These are phyloP conservation scores for Drosophila kanekoi DNA, from an alignment of 2,888 invertebrate genomes.

Conservation along the genomic window DNA sequence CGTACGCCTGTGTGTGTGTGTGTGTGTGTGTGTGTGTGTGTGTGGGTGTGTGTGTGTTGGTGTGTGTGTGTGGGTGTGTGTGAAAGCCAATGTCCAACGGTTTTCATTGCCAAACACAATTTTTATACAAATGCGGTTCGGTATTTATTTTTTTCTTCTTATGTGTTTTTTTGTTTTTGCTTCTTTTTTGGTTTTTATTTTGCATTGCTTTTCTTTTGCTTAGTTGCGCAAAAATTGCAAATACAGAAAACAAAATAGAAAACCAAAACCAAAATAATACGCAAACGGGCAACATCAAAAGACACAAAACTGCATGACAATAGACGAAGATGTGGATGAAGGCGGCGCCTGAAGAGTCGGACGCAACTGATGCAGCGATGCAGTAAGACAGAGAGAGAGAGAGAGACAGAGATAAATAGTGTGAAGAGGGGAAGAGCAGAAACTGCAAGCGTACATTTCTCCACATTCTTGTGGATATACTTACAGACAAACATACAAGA, in stretches of 20 bases:
- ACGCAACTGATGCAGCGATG: constrained; percentile 9
- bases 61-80: constrained; percentile 24
- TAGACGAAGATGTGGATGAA: constrained; percentile 8
- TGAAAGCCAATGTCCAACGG: constrained; percentile 56
- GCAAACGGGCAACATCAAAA: constrained; percentile 43
- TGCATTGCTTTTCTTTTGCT: constrained; percentile 28
- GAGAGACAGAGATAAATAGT: not conserved
- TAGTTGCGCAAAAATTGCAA: constrained; percentile 57
- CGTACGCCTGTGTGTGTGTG: constrained; percentile 9
- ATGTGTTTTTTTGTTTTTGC: not conserved
- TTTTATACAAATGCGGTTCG: constrained; percentile 62
- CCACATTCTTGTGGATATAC: constrained; percentile 12
- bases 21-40: constrained; percentile 25
- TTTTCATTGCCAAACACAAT: constrained; percentile 74
- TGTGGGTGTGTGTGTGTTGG: constrained; percentile 16
- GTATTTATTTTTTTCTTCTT: constrained; percentile 29
- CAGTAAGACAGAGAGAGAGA: not conserved
- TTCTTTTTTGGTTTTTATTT: not conserved
- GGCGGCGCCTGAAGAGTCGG: constrained; percentile 1
- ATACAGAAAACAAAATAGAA: constrained; percentile 21
- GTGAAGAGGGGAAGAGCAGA: not conserved
- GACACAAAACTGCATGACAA: constrained; percentile 40
- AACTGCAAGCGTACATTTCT: constrained; percentile 18
- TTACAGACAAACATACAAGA: not conserved
- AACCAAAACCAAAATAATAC: constrained; percentile 36